Percentiles rank a stretch among this genome's conserved stretches.
Evolutionary conservation across 64 coral and sea anemone genomes (phyloP).

Genomic region (Pocillopora damicornis): DNA sequence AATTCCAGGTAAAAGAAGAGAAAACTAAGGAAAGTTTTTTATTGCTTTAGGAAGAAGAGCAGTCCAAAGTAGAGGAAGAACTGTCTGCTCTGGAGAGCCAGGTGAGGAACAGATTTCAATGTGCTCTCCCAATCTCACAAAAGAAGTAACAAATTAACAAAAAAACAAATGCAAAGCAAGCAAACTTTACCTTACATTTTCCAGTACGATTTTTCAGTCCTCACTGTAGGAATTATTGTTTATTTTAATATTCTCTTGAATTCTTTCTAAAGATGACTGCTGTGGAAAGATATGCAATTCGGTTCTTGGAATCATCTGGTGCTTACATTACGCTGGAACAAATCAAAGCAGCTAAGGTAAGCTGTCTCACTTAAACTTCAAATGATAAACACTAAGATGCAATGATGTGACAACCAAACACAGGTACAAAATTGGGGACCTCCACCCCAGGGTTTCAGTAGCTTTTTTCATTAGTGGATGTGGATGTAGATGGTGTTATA

Average conservation of each 20-base stretch:
- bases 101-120: slow-evolving; percentile 30
- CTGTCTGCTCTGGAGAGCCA: slow-evolving; percentile 80
- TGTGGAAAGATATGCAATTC: slow-evolving; percentile 94
- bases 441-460: too few relatives aligned
- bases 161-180: too few relatives aligned
- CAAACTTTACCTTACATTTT: too few relatives aligned
- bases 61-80: slow-evolving; percentile 90
- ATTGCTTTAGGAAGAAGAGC: slow-evolving; percentile 50
- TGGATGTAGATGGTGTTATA: too few relatives aligned
- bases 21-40: too few relatives aligned
- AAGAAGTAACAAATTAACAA: background rate
- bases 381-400: too few relatives aligned
- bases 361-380: background rate
- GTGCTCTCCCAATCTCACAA: background rate
- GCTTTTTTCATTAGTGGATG: too few relatives aligned
- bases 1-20: too few relatives aligned
- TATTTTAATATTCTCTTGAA: background rate
- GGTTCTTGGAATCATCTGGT: slow-evolving; percentile 82
- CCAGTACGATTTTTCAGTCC: too few relatives aligned
- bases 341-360: slow-evolving; percentile 84
- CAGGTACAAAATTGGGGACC: too few relatives aligned
- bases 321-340: slow-evolving; percentile 85
- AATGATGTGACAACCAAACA: too few relatives aligned
- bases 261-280: slow-evolving; percentile 63
- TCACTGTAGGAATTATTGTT: too few relatives aligned